phyloP scores from a whole-genome alignment of 2,113 vertebrate species.

The Mellivora capensis region DNA sequence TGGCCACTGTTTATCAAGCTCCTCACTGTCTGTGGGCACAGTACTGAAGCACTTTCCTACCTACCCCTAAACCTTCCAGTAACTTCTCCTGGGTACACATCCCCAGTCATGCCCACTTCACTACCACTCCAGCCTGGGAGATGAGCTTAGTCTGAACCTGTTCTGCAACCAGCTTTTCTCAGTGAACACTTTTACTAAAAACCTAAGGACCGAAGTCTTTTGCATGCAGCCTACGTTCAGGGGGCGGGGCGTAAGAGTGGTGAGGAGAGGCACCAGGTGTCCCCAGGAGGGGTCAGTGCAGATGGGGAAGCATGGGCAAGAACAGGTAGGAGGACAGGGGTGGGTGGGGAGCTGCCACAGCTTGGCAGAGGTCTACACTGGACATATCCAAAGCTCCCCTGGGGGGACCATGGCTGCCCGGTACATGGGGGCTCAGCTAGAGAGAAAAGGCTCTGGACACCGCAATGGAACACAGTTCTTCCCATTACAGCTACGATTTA shows the following conservation, averaged over 20 bases:
- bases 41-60: neutral
- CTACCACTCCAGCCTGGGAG: neutral
- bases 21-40: accelerated
- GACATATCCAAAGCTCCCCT: neutral
- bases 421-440: accelerated
- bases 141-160: neutral
- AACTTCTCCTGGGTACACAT: accelerated
- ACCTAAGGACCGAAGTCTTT: neutral
- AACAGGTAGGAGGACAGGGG: accelerated
- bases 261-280: neutral
- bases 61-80: neutral
- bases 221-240: neutral
- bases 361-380: accelerated
- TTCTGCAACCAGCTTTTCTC: neutral
- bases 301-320: neutral
- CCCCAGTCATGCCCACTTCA: neutral
- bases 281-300: neutral
- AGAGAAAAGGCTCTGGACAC: accelerated
- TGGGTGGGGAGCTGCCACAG: accelerated
- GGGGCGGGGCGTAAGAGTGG: neutral
- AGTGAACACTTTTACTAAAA: neutral
- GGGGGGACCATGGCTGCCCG: neutral
- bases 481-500: accelerated
- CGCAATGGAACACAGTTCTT: accelerated
- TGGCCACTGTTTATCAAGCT: accelerated